These are phyloP conservation scores for Antedon mediterranea DNA, from an alignment of 53 echinoderm and acorn worm genomes.

Conservation along the genomic window DNA sequence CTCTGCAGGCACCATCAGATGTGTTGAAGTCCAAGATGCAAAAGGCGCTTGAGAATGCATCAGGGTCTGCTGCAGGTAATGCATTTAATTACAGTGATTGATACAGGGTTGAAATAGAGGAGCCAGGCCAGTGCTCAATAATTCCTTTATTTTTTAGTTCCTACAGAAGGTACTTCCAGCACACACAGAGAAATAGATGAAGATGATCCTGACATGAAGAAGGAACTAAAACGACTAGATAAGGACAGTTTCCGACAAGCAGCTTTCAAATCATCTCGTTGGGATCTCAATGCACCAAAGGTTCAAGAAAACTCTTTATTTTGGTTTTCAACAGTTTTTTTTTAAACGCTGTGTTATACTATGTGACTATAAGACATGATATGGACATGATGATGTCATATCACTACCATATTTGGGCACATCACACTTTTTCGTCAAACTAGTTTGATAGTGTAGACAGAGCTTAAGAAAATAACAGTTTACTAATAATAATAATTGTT, in stretches of 20 bases:
- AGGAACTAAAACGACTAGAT: background rate
- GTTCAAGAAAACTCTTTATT: background rate
- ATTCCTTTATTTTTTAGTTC: background rate
- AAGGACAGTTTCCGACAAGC: background rate
- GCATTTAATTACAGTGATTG: too few relatives aligned
- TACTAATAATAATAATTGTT: background rate
- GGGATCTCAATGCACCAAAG: background rate
- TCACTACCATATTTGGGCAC: too few relatives aligned
- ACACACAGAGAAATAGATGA: background rate
- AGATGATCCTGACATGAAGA: background rate
- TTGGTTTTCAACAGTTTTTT: too few relatives aligned
- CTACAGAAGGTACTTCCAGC: background rate
- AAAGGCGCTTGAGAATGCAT: background rate
- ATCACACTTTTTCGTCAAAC: too few relatives aligned
- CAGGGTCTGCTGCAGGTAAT: background rate
- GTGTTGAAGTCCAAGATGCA: background rate
- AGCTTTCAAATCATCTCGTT: background rate
- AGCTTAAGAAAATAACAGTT: too few relatives aligned
- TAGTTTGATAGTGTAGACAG: too few relatives aligned
- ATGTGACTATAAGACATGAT: too few relatives aligned
- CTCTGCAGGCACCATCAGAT: background rate
- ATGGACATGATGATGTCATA: too few relatives aligned
- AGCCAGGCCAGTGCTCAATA: too few relatives aligned
- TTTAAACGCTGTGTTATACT: too few relatives aligned
- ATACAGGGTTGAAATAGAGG: too few relatives aligned